Evolutionary conservation across 2,113 vertebrate species (phyloP).

Genomic region (Callipepla californica): DNA sequence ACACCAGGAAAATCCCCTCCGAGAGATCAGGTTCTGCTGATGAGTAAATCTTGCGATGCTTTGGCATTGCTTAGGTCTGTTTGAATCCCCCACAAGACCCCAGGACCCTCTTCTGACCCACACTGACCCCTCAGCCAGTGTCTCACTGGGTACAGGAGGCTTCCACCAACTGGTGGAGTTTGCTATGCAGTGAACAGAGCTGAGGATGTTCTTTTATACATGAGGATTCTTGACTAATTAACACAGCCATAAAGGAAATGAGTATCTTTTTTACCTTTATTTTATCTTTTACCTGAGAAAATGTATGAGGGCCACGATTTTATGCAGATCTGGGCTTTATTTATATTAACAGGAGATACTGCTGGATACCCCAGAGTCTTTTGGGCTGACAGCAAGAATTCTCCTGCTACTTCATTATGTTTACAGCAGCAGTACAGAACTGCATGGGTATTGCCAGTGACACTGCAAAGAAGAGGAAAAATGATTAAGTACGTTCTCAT

Average conservation of each 20-base stretch:
- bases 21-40: not conserved
- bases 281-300: constrained; percentile 28
- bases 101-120: not conserved
- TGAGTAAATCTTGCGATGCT: not conserved
- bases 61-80: not conserved
- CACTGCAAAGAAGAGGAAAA: not conserved
- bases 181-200: not conserved
- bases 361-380: not conserved
- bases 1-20: not conserved
- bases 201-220: not conserved
- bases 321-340: not conserved
- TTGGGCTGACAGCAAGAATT: not conserved
- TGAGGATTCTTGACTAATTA: constrained; percentile 22
- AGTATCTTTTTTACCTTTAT: not conserved
- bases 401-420: not conserved
- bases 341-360: not conserved
- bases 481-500: not conserved
- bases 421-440: not conserved
- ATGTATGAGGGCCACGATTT: not conserved
- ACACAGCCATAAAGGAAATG: constrained; percentile 16
- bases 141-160: not conserved
- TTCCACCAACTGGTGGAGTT: not conserved
- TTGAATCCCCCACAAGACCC: not conserved
- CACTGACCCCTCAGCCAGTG: not conserved
- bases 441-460: not conserved